These are phyloP conservation scores for Andrena trimmerana DNA, from an alignment of 2,888 invertebrate species.

Conservation along the genomic window DNA sequence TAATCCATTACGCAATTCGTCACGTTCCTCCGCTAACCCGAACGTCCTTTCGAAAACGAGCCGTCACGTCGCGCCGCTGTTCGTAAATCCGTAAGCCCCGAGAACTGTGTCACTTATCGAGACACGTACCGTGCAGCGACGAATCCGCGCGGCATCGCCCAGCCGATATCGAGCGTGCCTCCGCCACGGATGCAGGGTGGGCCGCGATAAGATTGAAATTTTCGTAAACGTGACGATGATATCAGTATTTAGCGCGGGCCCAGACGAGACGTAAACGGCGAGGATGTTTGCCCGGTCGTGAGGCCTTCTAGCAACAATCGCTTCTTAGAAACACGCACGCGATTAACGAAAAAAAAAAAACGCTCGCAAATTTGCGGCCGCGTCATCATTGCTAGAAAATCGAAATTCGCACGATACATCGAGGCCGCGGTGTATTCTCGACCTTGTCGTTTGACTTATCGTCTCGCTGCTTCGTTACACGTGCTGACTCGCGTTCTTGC, in stretches of 20 bases:
- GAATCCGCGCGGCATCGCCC: background rate
- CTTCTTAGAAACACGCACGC: background rate
- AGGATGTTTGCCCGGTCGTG: background rate
- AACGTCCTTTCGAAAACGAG: background rate
- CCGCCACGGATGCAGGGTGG: background rate
- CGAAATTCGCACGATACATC: background rate
- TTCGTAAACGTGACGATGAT: background rate
- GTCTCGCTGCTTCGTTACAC: slow-evolving; percentile 15
- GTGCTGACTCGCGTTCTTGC: slow-evolving; percentile 23
- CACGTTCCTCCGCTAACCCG: background rate
- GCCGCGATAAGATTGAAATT: background rate
- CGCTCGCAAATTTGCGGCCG: background rate
- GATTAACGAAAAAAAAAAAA: background rate
- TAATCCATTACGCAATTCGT: background rate
- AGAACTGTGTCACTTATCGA: slow-evolving; percentile 6
- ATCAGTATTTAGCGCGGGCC: background rate
- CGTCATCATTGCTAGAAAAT: background rate
- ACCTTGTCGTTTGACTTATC: slow-evolving; percentile 22
- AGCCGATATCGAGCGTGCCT: background rate
- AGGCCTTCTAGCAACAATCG: background rate
- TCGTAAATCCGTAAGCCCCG: background rate
- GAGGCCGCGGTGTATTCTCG: slow-evolving; percentile 6
- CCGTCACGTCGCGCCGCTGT: background rate
- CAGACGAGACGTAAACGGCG: background rate
- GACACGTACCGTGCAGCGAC: background rate